A percentile compares a stretch with the other conserved stretches of the same genome.
Evolutionary conservation across 2,797 vertebrate species (phyloP).

Genomic region (Apogon hyalosoma): DNA sequence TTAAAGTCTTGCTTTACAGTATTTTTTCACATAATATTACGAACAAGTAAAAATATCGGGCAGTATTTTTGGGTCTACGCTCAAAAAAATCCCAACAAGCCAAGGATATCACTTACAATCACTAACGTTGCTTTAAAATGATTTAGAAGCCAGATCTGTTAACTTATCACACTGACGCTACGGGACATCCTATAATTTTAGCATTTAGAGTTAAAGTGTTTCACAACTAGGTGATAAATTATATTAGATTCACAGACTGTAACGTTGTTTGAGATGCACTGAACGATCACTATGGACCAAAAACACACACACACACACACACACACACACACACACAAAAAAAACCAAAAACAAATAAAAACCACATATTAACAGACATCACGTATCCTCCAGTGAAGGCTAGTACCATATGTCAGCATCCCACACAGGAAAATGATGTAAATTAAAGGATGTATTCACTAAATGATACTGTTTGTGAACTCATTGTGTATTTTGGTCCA

Average conservation of each 20-base stretch:
- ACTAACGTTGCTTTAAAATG: constrained; percentile 13
- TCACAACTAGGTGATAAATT: neutral
- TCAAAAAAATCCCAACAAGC: neutral
- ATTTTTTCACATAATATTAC: neutral
- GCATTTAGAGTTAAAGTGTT: neutral
- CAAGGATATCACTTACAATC: neutral
- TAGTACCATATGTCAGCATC: neutral
- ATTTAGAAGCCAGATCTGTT: constrained; percentile 4
- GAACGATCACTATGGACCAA: neutral
- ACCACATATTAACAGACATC: constrained; percentile 7
- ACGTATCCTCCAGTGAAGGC: neutral
- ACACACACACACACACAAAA: no score
- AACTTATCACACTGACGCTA: neutral
- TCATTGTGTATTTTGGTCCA: constrained; percentile 37
- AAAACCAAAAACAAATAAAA: neutral
- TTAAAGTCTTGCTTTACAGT: neutral
- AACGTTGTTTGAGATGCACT: neutral
- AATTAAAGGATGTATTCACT: constrained; percentile 11
- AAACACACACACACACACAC: no score
- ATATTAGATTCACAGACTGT: neutral
- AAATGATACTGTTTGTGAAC: constrained; percentile 7
- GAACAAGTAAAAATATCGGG: constrained; percentile 1
- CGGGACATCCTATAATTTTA: neutral
- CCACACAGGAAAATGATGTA: constrained; percentile 8
- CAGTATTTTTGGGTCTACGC: neutral